A percentile compares a stretch with the other conserved stretches of the same genome.
Conservation (phyloP, 2,888 invertebrate species). For the Camptogramma bilineatum region DNA sequence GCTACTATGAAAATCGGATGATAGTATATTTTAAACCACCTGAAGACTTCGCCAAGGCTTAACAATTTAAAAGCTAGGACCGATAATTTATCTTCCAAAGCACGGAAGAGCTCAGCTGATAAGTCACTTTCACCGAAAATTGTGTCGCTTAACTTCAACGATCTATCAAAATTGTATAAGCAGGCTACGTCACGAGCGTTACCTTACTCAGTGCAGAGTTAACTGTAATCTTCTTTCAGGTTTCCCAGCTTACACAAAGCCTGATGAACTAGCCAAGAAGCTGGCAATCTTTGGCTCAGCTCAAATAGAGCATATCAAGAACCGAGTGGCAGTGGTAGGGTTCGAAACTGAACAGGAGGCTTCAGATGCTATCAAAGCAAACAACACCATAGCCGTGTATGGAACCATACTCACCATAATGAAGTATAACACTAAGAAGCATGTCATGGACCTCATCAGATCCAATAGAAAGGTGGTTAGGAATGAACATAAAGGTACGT, state of each 20-base stretch:
- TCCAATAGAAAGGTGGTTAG: slow-evolving; percentile 25
- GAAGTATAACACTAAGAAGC: slow-evolving; percentile 44
- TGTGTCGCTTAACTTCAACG: too few relatives aligned
- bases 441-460: slow-evolving; percentile 24
- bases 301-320: slow-evolving; percentile 52
- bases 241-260: slow-evolving; percentile 63
- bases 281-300: slow-evolving; percentile 59
- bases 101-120: too few relatives aligned
- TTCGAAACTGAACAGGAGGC: slow-evolving; percentile 51
- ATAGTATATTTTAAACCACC: too few relatives aligned
- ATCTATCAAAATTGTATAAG: too few relatives aligned
- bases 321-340: slow-evolving; percentile 51
- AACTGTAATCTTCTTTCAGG: slow-evolving; percentile 51
- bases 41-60: too few relatives aligned
- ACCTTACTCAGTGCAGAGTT: too few relatives aligned
- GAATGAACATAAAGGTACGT: slow-evolving; percentile 26
- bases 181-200: too few relatives aligned
- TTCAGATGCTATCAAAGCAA: slow-evolving; percentile 47
- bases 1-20: too few relatives aligned
- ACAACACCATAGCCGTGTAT: slow-evolving; percentile 58
- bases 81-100: too few relatives aligned
- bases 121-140: too few relatives aligned
- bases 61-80: too few relatives aligned
- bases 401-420: slow-evolving; percentile 60
- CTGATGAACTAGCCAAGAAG: slow-evolving; percentile 58